Conservation (phyloP, 2,797 vertebrate genomes). For the Epinephelus coioides region DNA sequence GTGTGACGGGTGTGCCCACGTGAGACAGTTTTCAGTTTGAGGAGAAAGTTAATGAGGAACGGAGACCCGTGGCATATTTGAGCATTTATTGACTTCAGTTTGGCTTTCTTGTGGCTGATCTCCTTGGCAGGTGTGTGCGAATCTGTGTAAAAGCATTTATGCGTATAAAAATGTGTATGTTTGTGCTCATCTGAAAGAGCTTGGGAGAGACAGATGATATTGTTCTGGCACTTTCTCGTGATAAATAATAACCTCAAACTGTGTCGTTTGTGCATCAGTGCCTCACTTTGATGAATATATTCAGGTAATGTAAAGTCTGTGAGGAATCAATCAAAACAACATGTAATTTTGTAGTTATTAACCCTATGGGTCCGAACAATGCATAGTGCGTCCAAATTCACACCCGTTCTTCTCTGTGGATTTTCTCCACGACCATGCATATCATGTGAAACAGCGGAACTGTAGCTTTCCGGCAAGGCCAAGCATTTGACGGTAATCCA, state of each 20-base stretch:
- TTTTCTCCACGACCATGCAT: too few relatives aligned
- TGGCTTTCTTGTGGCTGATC: slow-evolving; percentile 16
- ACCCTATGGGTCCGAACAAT: too few relatives aligned
- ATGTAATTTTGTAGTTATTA: not conserved
- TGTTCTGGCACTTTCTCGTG: not conserved
- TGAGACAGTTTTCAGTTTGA: slow-evolving; percentile 52
- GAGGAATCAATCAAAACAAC: slow-evolving; percentile 10
- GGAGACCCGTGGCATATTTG: slow-evolving; percentile 43
- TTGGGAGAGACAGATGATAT: not conserved
- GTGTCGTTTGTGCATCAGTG: slow-evolving; percentile 14
- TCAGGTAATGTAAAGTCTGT: slow-evolving; percentile 2
- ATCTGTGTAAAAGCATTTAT: slow-evolving; percentile 19
- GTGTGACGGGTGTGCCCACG: slow-evolving; percentile 20
- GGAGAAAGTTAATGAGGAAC: slow-evolving; percentile 61
- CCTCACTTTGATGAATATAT: slow-evolving; percentile 12
- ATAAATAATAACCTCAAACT: not conserved
- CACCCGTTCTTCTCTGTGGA: too few relatives aligned
- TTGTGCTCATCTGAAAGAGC: slow-evolving; percentile 18
- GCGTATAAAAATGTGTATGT: not conserved
- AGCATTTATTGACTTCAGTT: slow-evolving; percentile 45
- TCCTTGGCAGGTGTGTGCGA: slow-evolving; percentile 9
- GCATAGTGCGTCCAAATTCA: too few relatives aligned
- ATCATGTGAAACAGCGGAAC: too few relatives aligned
- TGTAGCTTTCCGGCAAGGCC: too few relatives aligned
- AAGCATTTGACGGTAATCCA: too few relatives aligned